Base-by-base conservation (phyloP, 1,140 invertebrate genomes). In the Centruroides sculpturatus region DNA sequence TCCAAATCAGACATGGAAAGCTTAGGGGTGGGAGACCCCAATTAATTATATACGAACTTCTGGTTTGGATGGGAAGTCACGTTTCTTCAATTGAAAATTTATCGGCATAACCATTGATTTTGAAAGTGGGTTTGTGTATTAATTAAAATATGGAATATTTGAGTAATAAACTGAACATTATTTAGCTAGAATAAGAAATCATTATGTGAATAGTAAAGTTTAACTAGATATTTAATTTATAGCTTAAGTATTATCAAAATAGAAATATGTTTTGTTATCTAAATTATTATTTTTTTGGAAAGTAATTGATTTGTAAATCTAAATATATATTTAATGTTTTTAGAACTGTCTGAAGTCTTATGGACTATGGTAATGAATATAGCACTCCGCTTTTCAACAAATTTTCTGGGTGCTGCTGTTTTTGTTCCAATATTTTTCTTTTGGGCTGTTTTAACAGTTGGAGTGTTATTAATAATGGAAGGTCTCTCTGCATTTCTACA, bases 401-500 rank as follows among this genome's bases (percentile, higher is more conserved):
- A 11, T 0, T 61, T 46, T 46, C 3, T 35, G 23, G 79, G 82
- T 48, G 75, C 75, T 34, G 70, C 87, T 9, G 71, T 82, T 3
- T 73, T 95, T 12, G 94, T 83, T 69, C 60, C 86, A 5, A 76
- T 87, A 3, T 98, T 98, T 75, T 82, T 80, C 13, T 80, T 81
- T 55, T 98, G 93, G 89, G 84, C 87, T 11, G 75, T 83, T 59
- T 83, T 94, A 69, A 91, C 92, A 9, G 72, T 98, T 56, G 84
- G 84, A 70, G 85, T 95, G 76, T 79, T 98, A 63, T 82, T 98
- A 57, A 76, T 92, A 72, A 94, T 98, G 95, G 95, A 98, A 80
- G 96, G 96, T 4, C 78, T 99, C 3, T 97, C 93, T 47, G 95
- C 96, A 55, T 99, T 99, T 78, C 80, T 99, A 59, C 96, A 99